Percentiles rank a stretch among this genome's conserved stretches.
phyloP scores from a whole-genome alignment of 2,797 vertebrate species.

The Paguma larvata region DNA sequence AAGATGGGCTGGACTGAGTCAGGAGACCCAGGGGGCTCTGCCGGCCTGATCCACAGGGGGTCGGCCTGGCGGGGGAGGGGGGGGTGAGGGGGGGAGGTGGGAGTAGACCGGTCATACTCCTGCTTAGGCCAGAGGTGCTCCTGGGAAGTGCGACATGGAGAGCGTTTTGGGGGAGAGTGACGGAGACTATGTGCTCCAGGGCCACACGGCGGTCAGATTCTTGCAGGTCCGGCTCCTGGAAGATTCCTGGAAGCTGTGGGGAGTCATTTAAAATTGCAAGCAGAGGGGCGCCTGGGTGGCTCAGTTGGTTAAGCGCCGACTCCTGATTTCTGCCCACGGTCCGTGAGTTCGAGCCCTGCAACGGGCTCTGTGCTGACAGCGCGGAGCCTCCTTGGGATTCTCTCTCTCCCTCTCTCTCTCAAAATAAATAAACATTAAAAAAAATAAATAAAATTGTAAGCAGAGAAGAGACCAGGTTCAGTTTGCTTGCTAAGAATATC shows the following conservation, averaged over 20 bases:
- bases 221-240: background rate
- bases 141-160: fast-evolving
- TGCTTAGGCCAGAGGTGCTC: background rate
- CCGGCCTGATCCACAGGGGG: background rate
- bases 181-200: background rate
- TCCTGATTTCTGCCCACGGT: too few relatives aligned
- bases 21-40: background rate
- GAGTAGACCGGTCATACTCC: background rate
- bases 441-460: background rate
- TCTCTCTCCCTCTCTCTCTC: too few relatives aligned
- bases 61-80: fast-evolving
- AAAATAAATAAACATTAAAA: too few relatives aligned
- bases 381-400: too few relatives aligned
- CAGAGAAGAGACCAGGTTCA: background rate
- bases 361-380: too few relatives aligned
- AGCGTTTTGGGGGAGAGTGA: background rate
- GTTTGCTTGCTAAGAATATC: background rate
- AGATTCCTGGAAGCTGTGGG: background rate
- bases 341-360: too few relatives aligned
- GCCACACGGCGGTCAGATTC: fast-evolving
- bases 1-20: background rate
- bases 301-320: too few relatives aligned
- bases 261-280: background rate
- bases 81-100: too few relatives aligned
- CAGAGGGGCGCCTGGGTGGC: too few relatives aligned